Evolutionary conservation across 2,797 vertebrate species (phyloP).

Genomic region (Pipistrellus pipistrellus): DNA sequence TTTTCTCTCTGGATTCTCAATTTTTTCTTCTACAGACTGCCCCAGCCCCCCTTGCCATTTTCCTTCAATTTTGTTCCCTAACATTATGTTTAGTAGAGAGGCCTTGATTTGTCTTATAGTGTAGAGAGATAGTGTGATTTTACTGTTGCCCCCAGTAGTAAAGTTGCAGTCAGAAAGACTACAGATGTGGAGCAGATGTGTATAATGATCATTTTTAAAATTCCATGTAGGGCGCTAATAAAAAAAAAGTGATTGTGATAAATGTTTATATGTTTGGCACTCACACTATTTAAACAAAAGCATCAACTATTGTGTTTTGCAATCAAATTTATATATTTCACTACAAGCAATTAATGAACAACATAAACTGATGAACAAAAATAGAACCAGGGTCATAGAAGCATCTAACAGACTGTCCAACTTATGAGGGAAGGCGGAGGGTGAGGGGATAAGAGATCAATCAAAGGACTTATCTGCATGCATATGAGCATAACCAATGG

Average conservation of each 20-base stretch:
- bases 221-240: slow-evolving; percentile 9
- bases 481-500: too few relatives aligned
- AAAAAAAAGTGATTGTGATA: slow-evolving; percentile 53
- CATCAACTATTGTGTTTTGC: slow-evolving; percentile 51
- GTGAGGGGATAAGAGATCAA: too few relatives aligned
- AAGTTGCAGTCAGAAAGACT: slow-evolving; percentile 42
- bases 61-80: background rate
- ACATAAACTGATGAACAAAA: too few relatives aligned
- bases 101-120: background rate
- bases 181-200: slow-evolving; percentile 79
- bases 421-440: too few relatives aligned
- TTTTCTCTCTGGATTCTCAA: slow-evolving; percentile 4
- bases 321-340: slow-evolving; percentile 19
- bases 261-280: slow-evolving; percentile 46
- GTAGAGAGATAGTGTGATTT: slow-evolving; percentile 38
- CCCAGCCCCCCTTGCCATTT: background rate
- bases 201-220: slow-evolving; percentile 29
- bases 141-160: slow-evolving; percentile 19
- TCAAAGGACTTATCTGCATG: too few relatives aligned
- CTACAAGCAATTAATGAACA: slow-evolving; percentile 21
- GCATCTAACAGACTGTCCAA: too few relatives aligned
- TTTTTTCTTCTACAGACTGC: background rate
- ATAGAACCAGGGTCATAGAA: too few relatives aligned
- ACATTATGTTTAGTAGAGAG: background rate
- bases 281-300: slow-evolving; percentile 72